Evolutionary conservation across 2,888 invertebrate genomes (phyloP), one percentile per base, ranked within the genome.

Genomic region (Drosophila borborema): DNA sequence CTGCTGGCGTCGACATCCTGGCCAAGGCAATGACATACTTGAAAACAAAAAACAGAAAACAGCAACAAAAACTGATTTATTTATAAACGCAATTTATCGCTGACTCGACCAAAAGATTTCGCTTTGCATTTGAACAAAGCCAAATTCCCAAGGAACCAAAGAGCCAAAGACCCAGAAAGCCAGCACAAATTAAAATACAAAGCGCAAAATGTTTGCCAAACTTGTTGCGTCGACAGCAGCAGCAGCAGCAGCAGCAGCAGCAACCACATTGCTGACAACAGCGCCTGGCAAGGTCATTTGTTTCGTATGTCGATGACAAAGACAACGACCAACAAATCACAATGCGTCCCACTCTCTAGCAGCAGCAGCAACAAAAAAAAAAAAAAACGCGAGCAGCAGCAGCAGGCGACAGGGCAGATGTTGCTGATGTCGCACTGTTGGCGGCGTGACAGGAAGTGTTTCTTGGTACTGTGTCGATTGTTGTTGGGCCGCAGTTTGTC

Each of bases 1-100:
- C 77, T 72, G 79, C 80, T 72, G 79, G 51, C 70, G 70, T 55
- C 77, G 64, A 74, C 70, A 77, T 84, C 72, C 77, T 73, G 77
- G 56, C 61, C 36, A 56, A 69, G 68, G 64, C 79, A 67, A 74
- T 67, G 79, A 55, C 66, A 74, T 65, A 62, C 70, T 74, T 82
- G 58, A 61, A 65, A 14, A 16, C 7, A 46, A 23, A 14, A 20
- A 23, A 6, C 9, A 41, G 1, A n/a, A 41, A n/a, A 23, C 2
- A 41, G 7, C 12, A 45, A 31, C 73, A 70, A 46, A 48, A 77
- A 71, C 82, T 89, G 87, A 89, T 86, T 89, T 86, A 89, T 89
- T 89, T 89, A 77, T 87, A 86, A 77, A 87, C 87, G 71, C 78
- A 78, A 71, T 89, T 84, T 89, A 77, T 84, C 76, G 80, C 69